phyloP scores from a whole-genome alignment of 2,113 vertebrate species.

The Passer montanus region DNA sequence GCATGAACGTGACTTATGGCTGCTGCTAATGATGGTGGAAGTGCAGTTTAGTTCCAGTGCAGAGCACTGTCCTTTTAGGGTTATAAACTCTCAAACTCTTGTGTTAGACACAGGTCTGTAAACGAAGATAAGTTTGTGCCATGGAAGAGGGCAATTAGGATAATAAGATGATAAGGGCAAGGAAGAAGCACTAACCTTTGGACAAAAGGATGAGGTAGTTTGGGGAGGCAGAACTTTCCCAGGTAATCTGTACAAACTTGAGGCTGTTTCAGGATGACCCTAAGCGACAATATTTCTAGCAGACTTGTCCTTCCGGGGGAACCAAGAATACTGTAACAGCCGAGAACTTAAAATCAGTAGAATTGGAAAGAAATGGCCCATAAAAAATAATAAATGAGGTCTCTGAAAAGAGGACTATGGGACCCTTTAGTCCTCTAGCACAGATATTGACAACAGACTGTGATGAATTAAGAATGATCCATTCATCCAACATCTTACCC shows the following conservation, averaged over 20 bases:
- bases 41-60: background rate
- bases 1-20: background rate
- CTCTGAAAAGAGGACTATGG: background rate
- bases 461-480: conserved; percentile 7
- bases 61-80: background rate
- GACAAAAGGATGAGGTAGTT: background rate
- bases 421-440: background rate
- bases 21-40: background rate
- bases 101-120: background rate
- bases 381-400: conserved; percentile 19
- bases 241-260: background rate
- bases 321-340: background rate
- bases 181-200: background rate
- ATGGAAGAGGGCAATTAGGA: background rate
- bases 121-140: background rate
- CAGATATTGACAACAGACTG: conserved; percentile 25
- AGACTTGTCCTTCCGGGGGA: background rate
- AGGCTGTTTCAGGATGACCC: background rate
- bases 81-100: background rate
- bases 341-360: conserved; percentile 9
- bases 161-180: background rate
- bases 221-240: background rate
- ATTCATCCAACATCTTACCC: background rate
- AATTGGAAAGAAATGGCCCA: conserved; percentile 1
- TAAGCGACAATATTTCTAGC: conserved; percentile 14